Percentiles rank a stretch among this genome's conserved stretches.
Conservation (phyloP, 1,140 invertebrate species). For the Leguminivora glycinivorella region DNA sequence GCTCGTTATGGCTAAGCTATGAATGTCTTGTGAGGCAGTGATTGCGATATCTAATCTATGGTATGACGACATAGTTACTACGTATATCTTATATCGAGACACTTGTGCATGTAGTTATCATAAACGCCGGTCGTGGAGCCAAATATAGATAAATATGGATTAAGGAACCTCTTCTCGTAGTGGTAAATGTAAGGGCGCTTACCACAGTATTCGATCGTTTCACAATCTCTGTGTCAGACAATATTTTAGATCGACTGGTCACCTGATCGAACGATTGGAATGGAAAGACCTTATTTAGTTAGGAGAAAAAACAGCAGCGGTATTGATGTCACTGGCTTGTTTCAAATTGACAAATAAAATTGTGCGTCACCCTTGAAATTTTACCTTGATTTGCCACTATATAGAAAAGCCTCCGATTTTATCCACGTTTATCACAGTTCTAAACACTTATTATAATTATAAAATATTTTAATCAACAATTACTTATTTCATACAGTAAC, state of each 20-base stretch:
- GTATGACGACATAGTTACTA: conserved; percentile 38
- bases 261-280: neutral
- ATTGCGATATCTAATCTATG: conserved; percentile 70
- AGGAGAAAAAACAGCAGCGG: neutral
- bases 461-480: neutral
- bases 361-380: neutral
- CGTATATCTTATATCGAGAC: conserved; percentile 34
- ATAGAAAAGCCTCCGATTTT: neutral
- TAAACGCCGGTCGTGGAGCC: neutral
- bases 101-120: conserved; percentile 31
- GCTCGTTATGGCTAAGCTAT: conserved; percentile 73
- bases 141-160: neutral
- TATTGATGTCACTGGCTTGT: neutral
- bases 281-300: neutral
- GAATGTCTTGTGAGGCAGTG: conserved; percentile 78
- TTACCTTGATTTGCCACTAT: neutral
- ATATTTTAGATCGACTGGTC: neutral
- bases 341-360: neutral
- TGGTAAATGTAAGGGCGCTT: neutral
- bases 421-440: conserved; percentile 1
- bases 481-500: conserved; percentile 16
- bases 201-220: neutral
- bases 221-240: neutral
- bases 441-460: conserved; percentile 21
- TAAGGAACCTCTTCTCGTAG: neutral